Percentiles rank a stretch among this genome's conserved stretches.
phyloP scores from a whole-genome alignment of 2,797 vertebrate genomes.

The Alauda arvensis region DNA sequence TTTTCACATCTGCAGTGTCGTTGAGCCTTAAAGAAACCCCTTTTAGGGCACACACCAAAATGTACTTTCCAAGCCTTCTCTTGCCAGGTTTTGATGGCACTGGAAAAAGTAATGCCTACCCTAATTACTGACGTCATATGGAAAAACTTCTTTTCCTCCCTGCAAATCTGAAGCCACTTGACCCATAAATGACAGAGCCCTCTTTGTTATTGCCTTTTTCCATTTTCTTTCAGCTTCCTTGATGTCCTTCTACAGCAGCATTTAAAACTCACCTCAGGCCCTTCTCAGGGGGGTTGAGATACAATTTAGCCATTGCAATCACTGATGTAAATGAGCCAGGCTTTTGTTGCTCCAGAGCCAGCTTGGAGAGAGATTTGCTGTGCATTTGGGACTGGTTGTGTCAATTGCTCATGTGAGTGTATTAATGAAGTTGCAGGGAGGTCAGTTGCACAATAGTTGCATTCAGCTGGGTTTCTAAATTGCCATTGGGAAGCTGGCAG shows the following conservation, averaged over 20 bases:
- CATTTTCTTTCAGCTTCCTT: neutral
- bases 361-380: neutral
- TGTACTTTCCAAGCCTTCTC: neutral
- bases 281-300: neutral
- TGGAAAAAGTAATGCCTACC: neutral
- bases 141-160: neutral
- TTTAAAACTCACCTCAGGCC: slow-evolving; percentile 34
- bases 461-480: slow-evolving; percentile 26
- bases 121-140: neutral
- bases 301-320: neutral
- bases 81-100: neutral
- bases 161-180: neutral
- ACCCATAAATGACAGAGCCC: neutral
- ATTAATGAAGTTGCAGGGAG: slow-evolving; percentile 35
- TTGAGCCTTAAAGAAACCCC: neutral
- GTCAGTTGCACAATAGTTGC: slow-evolving; percentile 6
- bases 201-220: slow-evolving; percentile 30
- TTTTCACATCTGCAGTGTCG: neutral
- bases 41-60: neutral
- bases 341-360: neutral
- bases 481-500: neutral
- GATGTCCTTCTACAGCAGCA: neutral
- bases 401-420: neutral
- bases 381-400: neutral
- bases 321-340: neutral